Percentiles rank a stretch among this genome's conserved stretches.
Evolutionary conservation across 1,140 invertebrate species (phyloP).

Genomic region (Thereuonema tuberculata): DNA sequence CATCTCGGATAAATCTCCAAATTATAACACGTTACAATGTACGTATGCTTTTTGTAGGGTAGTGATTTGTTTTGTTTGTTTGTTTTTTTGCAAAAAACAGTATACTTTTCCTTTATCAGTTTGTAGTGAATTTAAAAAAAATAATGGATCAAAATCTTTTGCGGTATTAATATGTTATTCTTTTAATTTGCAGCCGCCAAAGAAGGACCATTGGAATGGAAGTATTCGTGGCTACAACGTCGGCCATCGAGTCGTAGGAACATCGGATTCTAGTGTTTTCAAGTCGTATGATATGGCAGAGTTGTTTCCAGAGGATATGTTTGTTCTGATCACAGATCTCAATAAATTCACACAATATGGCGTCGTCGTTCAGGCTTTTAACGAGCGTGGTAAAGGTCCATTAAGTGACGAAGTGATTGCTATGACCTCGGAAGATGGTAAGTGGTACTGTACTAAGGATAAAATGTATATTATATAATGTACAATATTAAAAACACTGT

Average conservation of each 20-base stretch:
- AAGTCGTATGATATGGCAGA: conserved; percentile 12
- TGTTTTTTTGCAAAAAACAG: too few species aligned
- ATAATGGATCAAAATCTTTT: too few species aligned
- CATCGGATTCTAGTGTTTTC: conserved; percentile 19
- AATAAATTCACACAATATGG: conserved; percentile 27
- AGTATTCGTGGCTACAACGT: conserved; percentile 66
- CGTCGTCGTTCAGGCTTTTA: conserved; percentile 32
- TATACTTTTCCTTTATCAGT: too few species aligned
- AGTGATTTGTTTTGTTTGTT: too few species aligned
- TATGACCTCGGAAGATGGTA: conserved; percentile 66
- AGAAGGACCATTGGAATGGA: conserved; percentile 79
- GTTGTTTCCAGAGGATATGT: not conserved
- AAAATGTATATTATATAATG: not conserved
- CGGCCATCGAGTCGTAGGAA: conserved; percentile 29
- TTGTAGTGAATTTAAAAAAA: too few species aligned
- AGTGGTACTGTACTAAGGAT: too few species aligned
- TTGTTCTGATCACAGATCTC: conserved; percentile 15
- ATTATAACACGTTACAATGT: too few species aligned
- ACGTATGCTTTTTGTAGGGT: too few species aligned
- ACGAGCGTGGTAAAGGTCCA: conserved; percentile 45
- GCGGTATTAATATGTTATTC: too few species aligned
- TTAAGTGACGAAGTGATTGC: conserved; percentile 53
- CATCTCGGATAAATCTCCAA: too few species aligned
- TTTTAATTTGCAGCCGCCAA: conserved; percentile 61
- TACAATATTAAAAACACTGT: not conserved